These are phyloP conservation scores for Norana najaformis DNA, from an alignment of 2,888 invertebrate genomes.

Conservation along the genomic window DNA sequence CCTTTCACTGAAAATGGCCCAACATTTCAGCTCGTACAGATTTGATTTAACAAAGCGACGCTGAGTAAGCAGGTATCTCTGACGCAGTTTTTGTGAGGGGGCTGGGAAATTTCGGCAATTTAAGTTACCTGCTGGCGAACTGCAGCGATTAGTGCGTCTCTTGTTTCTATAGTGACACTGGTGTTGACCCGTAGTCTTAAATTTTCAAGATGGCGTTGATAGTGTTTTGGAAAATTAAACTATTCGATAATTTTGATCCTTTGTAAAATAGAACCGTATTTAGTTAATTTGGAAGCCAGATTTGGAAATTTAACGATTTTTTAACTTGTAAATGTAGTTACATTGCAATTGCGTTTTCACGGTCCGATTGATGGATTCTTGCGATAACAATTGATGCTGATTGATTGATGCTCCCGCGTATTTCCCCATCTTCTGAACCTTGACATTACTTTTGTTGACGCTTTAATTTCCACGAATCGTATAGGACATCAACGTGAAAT, in stretches of 20 bases:
- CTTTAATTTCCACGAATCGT: too few species aligned
- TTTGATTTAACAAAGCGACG: neutral
- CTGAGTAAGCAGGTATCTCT: neutral
- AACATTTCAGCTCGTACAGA: too few species aligned
- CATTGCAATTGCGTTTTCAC: neutral
- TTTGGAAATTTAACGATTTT: neutral
- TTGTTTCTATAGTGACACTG: neutral
- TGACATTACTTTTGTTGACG: neutral
- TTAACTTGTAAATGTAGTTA: neutral
- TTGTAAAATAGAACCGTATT: neutral
- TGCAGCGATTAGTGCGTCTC: neutral
- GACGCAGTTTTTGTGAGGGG: neutral
- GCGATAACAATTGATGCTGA: too few species aligned
- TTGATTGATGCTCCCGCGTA: neutral
- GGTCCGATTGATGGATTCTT: too few species aligned
- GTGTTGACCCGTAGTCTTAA: neutral
- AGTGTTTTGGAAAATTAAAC: too few species aligned
- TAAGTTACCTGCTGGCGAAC: neutral
- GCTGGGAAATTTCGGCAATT: neutral
- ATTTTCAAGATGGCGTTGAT: neutral
- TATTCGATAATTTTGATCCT: neutral
- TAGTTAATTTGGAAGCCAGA: neutral
- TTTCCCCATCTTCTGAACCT: conserved; percentile 5
- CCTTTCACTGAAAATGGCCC: too few species aligned
- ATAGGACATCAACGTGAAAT: too few species aligned